Evolutionary conservation across 2,888 invertebrate species (phyloP), one percentile per base, ranked within the genome.

Genomic region (Apamea monoglypha): DNA sequence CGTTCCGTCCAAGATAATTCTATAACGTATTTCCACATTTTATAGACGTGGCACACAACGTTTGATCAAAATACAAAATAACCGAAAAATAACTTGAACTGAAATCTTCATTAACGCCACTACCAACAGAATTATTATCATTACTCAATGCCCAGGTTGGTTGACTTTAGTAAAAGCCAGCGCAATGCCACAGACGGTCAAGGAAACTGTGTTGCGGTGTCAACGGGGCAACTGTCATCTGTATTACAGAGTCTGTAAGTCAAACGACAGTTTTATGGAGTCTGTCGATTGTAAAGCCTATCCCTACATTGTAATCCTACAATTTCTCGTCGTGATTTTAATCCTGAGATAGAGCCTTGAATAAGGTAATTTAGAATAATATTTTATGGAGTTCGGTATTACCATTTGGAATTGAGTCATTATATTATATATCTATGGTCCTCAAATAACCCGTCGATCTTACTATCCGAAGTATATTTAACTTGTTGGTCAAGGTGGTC

Each of bases 221-320:
- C 85, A 83, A 81, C 72, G 40, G 81, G 56, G 16, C 85, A 85
- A 36, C 81, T 75, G 71, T 85, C 71, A 85, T 47, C 74, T 85
- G 64, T 68, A 83, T 83, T 56, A 83, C 76, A 68, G 83, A 76
- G 21, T 63, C 56, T 66, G 40, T 61, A 29, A 66, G 69, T 6
- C 56, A 80, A 68, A 40, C 32, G 70, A 74, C 59, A 74, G 71
- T 32, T 84, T 84, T 81, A 74, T 71, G 32, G 50, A 40, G 71
- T n/a, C 50, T 47, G 29, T 74, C 80, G 80, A 61, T 74, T 70
- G 50, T 44, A 29, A 61, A 73, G 63, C 25, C 25, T 50, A 79
- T 50, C 76, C 14, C 44, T 59, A 78, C 16, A 78, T 71, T 61
- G 59, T 78, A 78, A 78, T 69, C 40, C 16, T 14, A 32, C 47